These are phyloP conservation scores for Perca schrenkii DNA, from an alignment of 2,113 vertebrate species.

Conservation along the genomic window DNA sequence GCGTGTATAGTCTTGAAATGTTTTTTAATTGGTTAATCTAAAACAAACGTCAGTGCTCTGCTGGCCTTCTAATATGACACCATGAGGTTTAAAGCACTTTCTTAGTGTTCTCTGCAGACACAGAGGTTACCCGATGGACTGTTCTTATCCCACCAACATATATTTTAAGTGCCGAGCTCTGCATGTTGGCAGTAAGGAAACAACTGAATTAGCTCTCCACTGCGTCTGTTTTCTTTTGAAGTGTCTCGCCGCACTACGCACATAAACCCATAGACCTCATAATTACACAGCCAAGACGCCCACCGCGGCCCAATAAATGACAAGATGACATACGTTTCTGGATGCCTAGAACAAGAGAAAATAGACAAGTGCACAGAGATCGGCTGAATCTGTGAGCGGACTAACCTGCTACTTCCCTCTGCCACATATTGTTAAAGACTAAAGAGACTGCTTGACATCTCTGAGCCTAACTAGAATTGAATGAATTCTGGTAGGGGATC, in stretches of 20 bases:
- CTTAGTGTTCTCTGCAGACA: slow-evolving; percentile 25
- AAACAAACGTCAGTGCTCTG: neutral
- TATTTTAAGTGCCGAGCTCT: slow-evolving; percentile 41
- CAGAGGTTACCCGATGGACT: slow-evolving; percentile 14
- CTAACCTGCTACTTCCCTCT: slow-evolving; percentile 28
- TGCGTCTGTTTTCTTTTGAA: slow-evolving; percentile 69
- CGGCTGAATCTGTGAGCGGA: slow-evolving; percentile 24
- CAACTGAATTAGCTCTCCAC: slow-evolving; percentile 56
- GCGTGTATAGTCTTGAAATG: neutral
- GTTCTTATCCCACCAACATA: slow-evolving; percentile 21
- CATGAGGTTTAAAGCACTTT: slow-evolving; percentile 7
- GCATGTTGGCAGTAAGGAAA: slow-evolving; percentile 44
- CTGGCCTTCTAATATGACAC: neutral
- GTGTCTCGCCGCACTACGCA: slow-evolving; percentile 57
- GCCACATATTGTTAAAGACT: slow-evolving; percentile 30
- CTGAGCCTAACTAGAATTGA: neutral
- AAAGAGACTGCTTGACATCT: slow-evolving; percentile 9
- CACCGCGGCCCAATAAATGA: slow-evolving; percentile 65
- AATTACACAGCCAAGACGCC: slow-evolving; percentile 68
- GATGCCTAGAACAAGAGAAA: slow-evolving; percentile 61
- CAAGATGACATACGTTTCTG: slow-evolving; percentile 63
- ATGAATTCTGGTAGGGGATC: neutral
- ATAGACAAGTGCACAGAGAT: slow-evolving; percentile 54
- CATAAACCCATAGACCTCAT: slow-evolving; percentile 75
- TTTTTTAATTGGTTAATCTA: neutral